Conservation (phyloP, 2,888 invertebrate species). For the Synergus umbraculus region DNA sequence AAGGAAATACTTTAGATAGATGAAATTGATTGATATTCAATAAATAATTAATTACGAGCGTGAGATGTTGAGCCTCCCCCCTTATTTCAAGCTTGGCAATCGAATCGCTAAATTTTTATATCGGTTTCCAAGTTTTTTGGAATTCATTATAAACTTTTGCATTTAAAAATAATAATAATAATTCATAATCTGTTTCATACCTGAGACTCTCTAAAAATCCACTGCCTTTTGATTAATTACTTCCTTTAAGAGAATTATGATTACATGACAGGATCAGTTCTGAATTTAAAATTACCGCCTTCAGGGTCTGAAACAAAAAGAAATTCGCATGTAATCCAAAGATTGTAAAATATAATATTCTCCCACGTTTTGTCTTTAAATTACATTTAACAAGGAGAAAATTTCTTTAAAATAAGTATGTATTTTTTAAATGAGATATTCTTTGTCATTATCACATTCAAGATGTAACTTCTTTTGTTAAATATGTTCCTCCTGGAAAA, state of each 20-base stretch:
- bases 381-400: background rate
- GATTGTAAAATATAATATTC: background rate
- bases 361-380: conserved; percentile 7
- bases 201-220: background rate
- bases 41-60: background rate
- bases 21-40: background rate
- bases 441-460: background rate
- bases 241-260: background rate
- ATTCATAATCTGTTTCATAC: no score
- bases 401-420: background rate
- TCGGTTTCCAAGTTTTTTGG: no score
- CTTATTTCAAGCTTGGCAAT: background rate
- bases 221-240: background rate
- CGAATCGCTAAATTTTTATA: background rate
- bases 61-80: background rate
- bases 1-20: background rate
- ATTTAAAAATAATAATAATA: no score
- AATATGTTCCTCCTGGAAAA: background rate
- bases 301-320: background rate
- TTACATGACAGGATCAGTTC: background rate
- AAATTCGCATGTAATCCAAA: background rate
- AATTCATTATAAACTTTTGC: no score
- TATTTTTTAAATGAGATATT: background rate
- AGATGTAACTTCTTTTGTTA: background rate
- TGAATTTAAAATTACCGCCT: background rate